Conservation (phyloP, 92 coral and sea anemone genomes). For the Desmophyllum pertusum region DNA sequence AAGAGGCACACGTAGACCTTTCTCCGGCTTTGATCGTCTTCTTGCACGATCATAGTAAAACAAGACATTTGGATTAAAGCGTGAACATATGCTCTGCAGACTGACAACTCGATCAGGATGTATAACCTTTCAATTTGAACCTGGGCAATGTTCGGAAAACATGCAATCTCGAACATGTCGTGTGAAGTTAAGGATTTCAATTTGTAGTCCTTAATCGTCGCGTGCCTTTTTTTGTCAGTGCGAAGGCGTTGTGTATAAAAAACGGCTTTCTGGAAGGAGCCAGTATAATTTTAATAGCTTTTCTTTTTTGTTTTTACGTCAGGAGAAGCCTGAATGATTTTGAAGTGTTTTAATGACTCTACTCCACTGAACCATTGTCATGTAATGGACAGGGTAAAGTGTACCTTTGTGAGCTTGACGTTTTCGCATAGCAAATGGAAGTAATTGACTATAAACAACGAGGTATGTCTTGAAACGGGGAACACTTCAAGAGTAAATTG, state of each 20-base stretch:
- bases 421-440: constrained; percentile 9
- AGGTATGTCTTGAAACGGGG: neutral
- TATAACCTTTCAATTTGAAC: neutral
- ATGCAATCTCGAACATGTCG: neutral
- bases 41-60: neutral
- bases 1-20: neutral
- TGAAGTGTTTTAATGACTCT: constrained; percentile 23
- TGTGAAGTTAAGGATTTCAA: neutral
- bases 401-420: neutral
- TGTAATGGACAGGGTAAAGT: constrained; percentile 1
- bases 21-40: neutral
- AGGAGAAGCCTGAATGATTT: constrained; percentile 32
- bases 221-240: constrained; percentile 7
- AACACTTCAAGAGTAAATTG: constrained; percentile 28
- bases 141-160: neutral
- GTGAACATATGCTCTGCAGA: constrained; percentile 2
- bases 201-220: neutral
- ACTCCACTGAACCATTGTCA: neutral
- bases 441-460: constrained; percentile 14
- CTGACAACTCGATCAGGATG: neutral
- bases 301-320: neutral
- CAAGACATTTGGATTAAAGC: neutral
- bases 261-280: neutral
- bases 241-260: neutral
- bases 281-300: neutral